phyloP scores from a whole-genome alignment of 2,797 vertebrate genomes.

The Esox masquinongy region DNA sequence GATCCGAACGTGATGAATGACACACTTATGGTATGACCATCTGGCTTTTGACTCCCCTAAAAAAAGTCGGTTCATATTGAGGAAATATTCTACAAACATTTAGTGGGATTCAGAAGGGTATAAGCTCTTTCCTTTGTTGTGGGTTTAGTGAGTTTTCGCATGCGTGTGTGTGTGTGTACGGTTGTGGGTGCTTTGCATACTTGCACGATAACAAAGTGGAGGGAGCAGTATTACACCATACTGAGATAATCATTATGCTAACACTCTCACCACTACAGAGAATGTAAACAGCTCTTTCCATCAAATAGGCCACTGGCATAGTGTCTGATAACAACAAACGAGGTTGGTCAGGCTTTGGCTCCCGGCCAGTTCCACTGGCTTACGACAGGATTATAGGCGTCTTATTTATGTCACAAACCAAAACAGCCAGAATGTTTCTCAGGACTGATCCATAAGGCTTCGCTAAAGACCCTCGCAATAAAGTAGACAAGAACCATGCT shows the following conservation, averaged over 20 bases:
- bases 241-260: conserved; percentile 35
- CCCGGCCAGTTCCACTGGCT: conserved; percentile 33
- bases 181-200: background rate
- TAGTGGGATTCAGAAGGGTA: conserved; percentile 14
- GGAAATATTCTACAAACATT: conserved; percentile 24
- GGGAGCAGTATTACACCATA: conserved; percentile 27
- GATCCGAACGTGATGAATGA: conserved; percentile 41
- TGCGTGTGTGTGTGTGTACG: conserved; percentile 1
- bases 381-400: conserved; percentile 50
- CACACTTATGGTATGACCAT: conserved; percentile 44
- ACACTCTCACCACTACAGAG: conserved; percentile 30
- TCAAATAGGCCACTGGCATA: conserved; percentile 40
- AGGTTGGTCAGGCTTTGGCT: background rate
- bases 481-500: background rate
- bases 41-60: conserved; percentile 35
- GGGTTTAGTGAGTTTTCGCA: conserved; percentile 14
- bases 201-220: conserved; percentile 21
- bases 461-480: background rate
- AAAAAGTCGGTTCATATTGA: conserved; percentile 13
- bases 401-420: conserved; percentile 50
- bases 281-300: conserved; percentile 54
- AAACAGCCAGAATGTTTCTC: conserved; percentile 60
- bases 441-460: conserved; percentile 15
- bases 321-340: conserved; percentile 29
- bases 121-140: conserved; percentile 16